phyloP scores from a whole-genome alignment of 2,888 invertebrate genomes.

The Amiota minor region DNA sequence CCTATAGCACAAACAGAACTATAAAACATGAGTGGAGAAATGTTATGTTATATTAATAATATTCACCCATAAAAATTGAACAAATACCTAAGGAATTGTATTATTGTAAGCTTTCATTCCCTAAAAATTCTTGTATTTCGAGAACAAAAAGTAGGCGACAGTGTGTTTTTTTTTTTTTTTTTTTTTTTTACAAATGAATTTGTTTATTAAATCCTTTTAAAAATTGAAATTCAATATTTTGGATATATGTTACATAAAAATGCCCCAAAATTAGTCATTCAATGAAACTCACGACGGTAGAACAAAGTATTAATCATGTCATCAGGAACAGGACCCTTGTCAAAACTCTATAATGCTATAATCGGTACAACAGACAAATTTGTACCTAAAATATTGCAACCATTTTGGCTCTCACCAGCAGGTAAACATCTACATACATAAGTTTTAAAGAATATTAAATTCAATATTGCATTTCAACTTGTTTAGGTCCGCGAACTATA shows the following conservation, averaged over 20 bases:
- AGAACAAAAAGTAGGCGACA: no score
- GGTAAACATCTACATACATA: conserved; percentile 38
- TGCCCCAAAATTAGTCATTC: neutral
- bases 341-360: conserved; percentile 49
- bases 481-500: conserved; percentile 59
- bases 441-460: neutral
- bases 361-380: conserved; percentile 48
- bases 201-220: no score
- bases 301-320: conserved; percentile 42
- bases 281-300: neutral
- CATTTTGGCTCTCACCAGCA: conserved; percentile 58
- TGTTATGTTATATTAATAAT: no score
- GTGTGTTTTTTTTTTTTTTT: no score
- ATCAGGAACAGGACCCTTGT: conserved; percentile 46
- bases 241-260: no score
- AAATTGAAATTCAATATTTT: conserved; percentile 46
- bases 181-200: no score
- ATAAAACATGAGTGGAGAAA: no score
- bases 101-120: no score
- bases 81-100: no score
- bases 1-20: no score
- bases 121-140: no score
- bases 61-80: no score
- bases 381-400: conserved; percentile 50
- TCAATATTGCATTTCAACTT: neutral